phyloP scores from a whole-genome alignment of 2,888 invertebrate genomes.

The Eudemis profundana region DNA sequence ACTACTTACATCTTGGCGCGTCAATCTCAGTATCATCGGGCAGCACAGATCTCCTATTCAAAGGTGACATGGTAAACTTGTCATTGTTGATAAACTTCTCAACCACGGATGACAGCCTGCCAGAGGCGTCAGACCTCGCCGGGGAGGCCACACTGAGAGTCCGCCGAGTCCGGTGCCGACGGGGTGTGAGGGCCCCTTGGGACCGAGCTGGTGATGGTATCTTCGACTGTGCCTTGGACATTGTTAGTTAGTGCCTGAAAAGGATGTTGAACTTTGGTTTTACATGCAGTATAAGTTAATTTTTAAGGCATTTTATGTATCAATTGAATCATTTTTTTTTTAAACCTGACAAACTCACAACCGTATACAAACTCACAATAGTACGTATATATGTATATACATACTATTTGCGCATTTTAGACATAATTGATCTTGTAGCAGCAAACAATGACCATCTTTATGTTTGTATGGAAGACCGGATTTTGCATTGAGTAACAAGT shows the following conservation, averaged over 20 bases:
- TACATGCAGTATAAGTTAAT: too few relatives aligned
- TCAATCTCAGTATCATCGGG: conserved; percentile 72
- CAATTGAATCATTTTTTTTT: too few relatives aligned
- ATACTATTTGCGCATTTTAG: too few relatives aligned
- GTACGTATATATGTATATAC: too few relatives aligned
- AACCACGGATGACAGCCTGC: conserved; percentile 61
- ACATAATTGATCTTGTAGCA: too few relatives aligned
- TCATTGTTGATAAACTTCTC: conserved; percentile 56
- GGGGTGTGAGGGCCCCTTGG: conserved; percentile 58
- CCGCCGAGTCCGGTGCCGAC: conserved; percentile 54
- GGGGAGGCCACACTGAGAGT: conserved; percentile 68
- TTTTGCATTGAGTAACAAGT: too few relatives aligned
- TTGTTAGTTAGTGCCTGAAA: conserved; percentile 13
- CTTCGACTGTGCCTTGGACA: conserved; percentile 58
- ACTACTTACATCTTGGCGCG: conserved; percentile 71
- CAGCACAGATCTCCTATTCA: conserved; percentile 64
- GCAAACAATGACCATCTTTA: too few relatives aligned
- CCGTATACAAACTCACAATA: too few relatives aligned
- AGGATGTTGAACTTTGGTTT: too few relatives aligned
- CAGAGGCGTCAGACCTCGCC: conserved; percentile 58
- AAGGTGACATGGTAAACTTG: conserved; percentile 64
- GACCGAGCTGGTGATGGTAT: conserved; percentile 72
- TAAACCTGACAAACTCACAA: too few relatives aligned
- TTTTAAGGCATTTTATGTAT: too few relatives aligned
- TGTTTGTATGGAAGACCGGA: too few relatives aligned